Evolutionary conservation across 2,888 invertebrate genomes (phyloP), one percentile per base, ranked within the genome.

Genomic region (Diaphora mendica): DNA sequence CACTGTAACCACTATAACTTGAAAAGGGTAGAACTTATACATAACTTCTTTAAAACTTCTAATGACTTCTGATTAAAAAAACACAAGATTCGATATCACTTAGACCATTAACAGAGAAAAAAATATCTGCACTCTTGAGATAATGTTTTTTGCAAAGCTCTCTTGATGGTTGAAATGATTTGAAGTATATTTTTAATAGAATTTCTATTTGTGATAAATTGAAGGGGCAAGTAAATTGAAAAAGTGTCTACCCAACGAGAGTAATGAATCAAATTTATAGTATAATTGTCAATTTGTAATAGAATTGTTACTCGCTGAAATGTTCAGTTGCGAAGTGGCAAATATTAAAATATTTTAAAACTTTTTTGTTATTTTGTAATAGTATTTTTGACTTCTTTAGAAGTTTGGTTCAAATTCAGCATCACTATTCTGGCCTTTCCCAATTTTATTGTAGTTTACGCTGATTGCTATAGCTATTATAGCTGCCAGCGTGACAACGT

Each of bases 181-280:
- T 59, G 26, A 59, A 59, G 59, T 26, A 26, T n/a, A 55, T n/a
- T 55, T 55, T 55, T 55, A 55, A n/a, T 59, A 59, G 59, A 26
- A 59, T 59, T 59, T 59, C 59, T 64, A 64, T 64, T 64, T 30
- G 64, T 64, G 35, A 26, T 26, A 59, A 59, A 59, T 59, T 26
- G 26, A 59, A 59, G 26, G n/a, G 5, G 59, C 59, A 26, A 59
- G 59, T 59, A 59, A 59, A 59, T 59, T 59, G 59, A 26, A 59
- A 59, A 59, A 26, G 26, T 59, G 59, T 59, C 59, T 26, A 59
- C 5, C 59, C 23, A 64, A 35, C 64, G 30, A 64, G 35, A 64
- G 64, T 64, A 64, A 64, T 64, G 11, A 64, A 64, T 64, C 17
- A 64, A 64, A 64, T 35, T 64, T 64, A 20, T 33, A 64, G 23